phyloP scores from a whole-genome alignment of 2,797 vertebrate genomes.

The Lutjanus argentimaculatus region DNA sequence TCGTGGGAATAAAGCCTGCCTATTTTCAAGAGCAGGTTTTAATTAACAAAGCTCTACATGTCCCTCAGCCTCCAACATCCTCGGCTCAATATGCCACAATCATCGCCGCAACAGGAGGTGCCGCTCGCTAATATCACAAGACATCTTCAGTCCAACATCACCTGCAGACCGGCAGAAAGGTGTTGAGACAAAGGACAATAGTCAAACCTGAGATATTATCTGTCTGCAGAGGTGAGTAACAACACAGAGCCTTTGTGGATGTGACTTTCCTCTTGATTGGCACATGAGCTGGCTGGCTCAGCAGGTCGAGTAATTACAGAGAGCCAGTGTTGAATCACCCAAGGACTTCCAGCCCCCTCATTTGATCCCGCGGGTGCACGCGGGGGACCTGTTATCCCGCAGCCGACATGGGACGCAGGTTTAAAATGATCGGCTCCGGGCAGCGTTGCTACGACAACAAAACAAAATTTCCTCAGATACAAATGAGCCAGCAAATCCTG shows the following conservation, averaged over 20 bases:
- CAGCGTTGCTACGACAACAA: slow-evolving; percentile 74
- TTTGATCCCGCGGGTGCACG: slow-evolving; percentile 61
- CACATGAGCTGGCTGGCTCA: slow-evolving; percentile 60
- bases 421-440: slow-evolving; percentile 67
- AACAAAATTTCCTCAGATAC: slow-evolving; percentile 71
- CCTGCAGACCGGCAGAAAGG: slow-evolving; percentile 15
- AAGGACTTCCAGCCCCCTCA: slow-evolving; percentile 65
- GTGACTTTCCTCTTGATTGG: slow-evolving; percentile 67
- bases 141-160: slow-evolving; percentile 30
- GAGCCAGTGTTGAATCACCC: slow-evolving; percentile 72
- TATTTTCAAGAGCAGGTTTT: slow-evolving; percentile 73
- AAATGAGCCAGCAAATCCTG: slow-evolving; percentile 67
- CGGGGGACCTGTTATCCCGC: slow-evolving; percentile 64
- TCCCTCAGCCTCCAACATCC: slow-evolving; percentile 65
- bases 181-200: slow-evolving; percentile 67
- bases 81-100: slow-evolving; percentile 53
- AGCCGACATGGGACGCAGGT: slow-evolving; percentile 55
- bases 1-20: slow-evolving; percentile 71
- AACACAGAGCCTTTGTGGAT: slow-evolving; percentile 51
- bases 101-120: slow-evolving; percentile 56
- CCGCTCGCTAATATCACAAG: slow-evolving; percentile 46
- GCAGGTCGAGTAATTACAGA: slow-evolving; percentile 74
- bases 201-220: slow-evolving; percentile 42
- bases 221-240: slow-evolving; percentile 64
- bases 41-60: slow-evolving; percentile 76